Evolutionary conservation across 2,888 invertebrate genomes (phyloP), one percentile per base, ranked within the genome.

Genomic region (Melangyna quadrimaculata): DNA sequence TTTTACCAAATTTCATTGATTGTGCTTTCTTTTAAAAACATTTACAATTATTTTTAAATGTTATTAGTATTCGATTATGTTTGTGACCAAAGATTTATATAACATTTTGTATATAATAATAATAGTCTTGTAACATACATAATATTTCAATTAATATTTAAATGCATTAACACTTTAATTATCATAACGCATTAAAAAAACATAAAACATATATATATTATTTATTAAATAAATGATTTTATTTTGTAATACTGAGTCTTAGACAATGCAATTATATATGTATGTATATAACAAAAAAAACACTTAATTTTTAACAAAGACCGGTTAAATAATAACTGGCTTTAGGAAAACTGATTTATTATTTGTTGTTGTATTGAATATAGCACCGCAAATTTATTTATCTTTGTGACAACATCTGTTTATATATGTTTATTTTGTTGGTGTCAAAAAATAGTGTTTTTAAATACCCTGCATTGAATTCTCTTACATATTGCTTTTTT

Each of bases 381-480:
- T 72, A 82, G 81, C 81, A 78, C 78, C 78, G 12, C n/a, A 37
- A 27, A 35, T 67, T 48, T 22, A 32, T 22, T 12, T 27, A 35
- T 69, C 19, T 29, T 51, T 78, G 55, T 67, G 67, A 81, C 63
- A 77, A 59, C n/a, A 12, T 24, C 27, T 19, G 17, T 45, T 45
- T 32, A 7, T 27, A 4, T 24, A 4, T 51, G 1, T 10, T 48
- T 12, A 10, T 17, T 35, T 19, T 22, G 2, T 37, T 37, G 53
- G 4, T 22, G 10, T 14, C 29, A 19, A 7, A 65, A 53, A 78
- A 59, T 65, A 67, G 61, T 43, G 43, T 55, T 67, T 55, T 67
- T 14, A 67, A 59, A 72, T 72, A 78, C 78, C 82, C 78, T 82
- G 73, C 78, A 70, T 67, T 59, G 51, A 32, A 53, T 29, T 45